Conservation (phyloP, 2,113 vertebrate species). For the Pogonocichla stellata region DNA sequence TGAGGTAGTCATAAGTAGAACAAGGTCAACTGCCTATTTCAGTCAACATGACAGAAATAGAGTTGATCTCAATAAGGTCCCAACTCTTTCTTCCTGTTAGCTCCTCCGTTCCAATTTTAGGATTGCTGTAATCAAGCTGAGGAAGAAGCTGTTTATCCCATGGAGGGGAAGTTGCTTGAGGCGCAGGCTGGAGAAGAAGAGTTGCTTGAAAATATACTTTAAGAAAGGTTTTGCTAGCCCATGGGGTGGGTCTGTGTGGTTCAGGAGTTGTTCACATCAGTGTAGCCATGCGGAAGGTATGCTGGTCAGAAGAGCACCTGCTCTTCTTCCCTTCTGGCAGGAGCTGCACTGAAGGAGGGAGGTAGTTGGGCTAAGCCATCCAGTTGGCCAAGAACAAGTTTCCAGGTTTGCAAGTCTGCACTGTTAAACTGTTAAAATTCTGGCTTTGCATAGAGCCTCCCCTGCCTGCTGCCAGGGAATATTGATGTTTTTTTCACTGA, state of each 20-base stretch:
- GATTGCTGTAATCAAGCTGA: conserved; percentile 44
- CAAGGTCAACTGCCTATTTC: conserved; percentile 49
- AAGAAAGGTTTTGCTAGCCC: not conserved
- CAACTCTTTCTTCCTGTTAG: conserved; percentile 51
- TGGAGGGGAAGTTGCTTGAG: not conserved
- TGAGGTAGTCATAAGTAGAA: conserved; percentile 28
- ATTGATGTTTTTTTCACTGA: not conserved
- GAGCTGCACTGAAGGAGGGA: not conserved
- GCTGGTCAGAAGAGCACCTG: not conserved
- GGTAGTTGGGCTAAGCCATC: not conserved
- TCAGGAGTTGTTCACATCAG: not conserved
- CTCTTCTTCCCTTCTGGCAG: not conserved
- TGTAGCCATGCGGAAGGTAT: not conserved
- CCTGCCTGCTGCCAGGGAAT: not conserved
- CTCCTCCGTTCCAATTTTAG: conserved; percentile 48
- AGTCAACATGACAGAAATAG: conserved; percentile 58
- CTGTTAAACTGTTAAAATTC: not conserved
- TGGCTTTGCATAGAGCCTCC: not conserved
- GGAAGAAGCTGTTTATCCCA: not conserved
- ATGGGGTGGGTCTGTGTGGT: not conserved
- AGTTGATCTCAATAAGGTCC: conserved; percentile 54
- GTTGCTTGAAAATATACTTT: not conserved
- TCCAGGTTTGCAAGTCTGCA: not conserved
- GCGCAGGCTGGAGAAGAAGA: not conserved
- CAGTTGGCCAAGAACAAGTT: not conserved